phyloP scores from a whole-genome alignment of 2,888 invertebrate genomes.

The Euplagia quadripunctaria region DNA sequence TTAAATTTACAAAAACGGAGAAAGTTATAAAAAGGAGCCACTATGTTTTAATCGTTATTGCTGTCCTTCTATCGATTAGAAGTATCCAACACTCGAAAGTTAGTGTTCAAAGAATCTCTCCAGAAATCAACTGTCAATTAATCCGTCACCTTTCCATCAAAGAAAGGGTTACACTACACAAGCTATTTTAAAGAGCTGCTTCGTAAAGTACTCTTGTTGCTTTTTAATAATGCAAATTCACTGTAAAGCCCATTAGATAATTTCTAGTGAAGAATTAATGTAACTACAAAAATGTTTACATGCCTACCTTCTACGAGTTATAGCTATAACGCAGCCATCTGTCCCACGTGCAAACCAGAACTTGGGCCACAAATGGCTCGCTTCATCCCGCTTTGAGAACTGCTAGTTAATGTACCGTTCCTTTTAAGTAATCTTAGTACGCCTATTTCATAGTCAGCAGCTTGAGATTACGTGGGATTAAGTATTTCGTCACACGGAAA shows the following conservation, averaged over 20 bases:
- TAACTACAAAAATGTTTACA: conserved; percentile 37
- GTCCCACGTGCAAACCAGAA: conserved; percentile 26
- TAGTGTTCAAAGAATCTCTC: not conserved
- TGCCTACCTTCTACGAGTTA: conserved; percentile 32
- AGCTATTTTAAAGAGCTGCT: too few relatives aligned
- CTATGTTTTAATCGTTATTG: not conserved
- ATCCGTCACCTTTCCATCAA: not conserved
- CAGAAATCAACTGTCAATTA: not conserved
- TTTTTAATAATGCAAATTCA: conserved; percentile 27
- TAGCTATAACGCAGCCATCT: conserved; percentile 45
- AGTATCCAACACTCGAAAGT: too few relatives aligned
- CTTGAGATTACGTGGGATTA: conserved; percentile 43
- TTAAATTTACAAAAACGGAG: not conserved
- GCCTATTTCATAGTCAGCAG: conserved; percentile 56
- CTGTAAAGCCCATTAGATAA: conserved; percentile 21
- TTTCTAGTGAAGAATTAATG: conserved; percentile 29
- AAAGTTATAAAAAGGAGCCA: not conserved
- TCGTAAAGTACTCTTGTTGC: not conserved
- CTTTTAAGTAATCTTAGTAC: conserved; percentile 48
- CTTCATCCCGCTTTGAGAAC: conserved; percentile 62
- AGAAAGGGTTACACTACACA: too few relatives aligned
- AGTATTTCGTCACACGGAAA: conserved; percentile 48
- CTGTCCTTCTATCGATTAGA: not conserved
- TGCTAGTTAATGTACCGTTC: conserved; percentile 67
- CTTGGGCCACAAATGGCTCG: conserved; percentile 64